These are phyloP conservation scores for Heteropelma amictum DNA, from an alignment of 2,888 invertebrate genomes.

Conservation along the genomic window DNA sequence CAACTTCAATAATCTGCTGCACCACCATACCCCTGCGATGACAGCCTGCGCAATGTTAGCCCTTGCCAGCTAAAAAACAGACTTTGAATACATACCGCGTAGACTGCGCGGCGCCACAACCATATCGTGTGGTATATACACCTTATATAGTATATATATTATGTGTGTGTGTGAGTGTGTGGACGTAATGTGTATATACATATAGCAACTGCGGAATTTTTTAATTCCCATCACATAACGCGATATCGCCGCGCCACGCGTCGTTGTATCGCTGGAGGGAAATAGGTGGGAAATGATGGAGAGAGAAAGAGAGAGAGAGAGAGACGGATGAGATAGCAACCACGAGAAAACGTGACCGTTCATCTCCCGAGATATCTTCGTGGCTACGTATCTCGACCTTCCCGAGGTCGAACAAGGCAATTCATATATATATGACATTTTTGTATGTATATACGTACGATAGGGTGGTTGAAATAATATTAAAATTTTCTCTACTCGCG, in stretches of 20 bases:
- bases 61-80: slow-evolving; percentile 30
- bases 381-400: slow-evolving; percentile 44
- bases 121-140: slow-evolving; percentile 59
- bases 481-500: too few relatives aligned
- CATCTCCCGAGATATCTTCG: background rate
- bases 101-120: slow-evolving; percentile 66
- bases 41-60: slow-evolving; percentile 63
- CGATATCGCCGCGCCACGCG: slow-evolving; percentile 24
- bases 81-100: slow-evolving; percentile 56
- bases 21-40: slow-evolving; percentile 65
- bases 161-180: background rate
- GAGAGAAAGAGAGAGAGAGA: background rate
- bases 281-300: background rate
- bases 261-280: slow-evolving; percentile 3
- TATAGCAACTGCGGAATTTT: slow-evolving; percentile 36
- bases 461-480: too few relatives aligned
- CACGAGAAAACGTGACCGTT: slow-evolving; percentile 45
- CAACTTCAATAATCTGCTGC: slow-evolving; percentile 47
- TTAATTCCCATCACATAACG: slow-evolving; percentile 46
- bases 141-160: background rate
- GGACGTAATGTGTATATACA: background rate
- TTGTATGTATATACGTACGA: background rate
- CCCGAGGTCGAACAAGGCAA: slow-evolving; percentile 45
- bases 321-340: background rate
- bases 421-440: background rate